Conservation (phyloP, 2,797 vertebrate genomes). For the Pygocentrus nattereri region DNA sequence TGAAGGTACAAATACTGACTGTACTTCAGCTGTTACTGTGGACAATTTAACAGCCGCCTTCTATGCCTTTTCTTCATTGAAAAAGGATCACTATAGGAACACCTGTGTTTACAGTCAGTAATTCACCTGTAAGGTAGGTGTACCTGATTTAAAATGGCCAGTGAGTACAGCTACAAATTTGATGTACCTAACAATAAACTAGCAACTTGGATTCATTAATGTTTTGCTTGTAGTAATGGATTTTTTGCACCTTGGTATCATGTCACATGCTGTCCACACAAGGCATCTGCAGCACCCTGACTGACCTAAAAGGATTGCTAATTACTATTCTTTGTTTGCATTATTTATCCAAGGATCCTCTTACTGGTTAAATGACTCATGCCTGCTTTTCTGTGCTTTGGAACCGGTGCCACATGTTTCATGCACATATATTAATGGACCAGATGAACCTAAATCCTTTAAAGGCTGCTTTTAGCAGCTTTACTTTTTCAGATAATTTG, state of each 20-base stretch:
- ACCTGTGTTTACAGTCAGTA: too few species aligned
- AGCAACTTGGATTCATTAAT: background rate
- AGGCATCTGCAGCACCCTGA: background rate
- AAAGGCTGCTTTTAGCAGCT: too few species aligned
- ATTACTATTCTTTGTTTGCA: background rate
- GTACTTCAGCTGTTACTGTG: too few species aligned
- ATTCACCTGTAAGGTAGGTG: background rate
- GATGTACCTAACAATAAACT: background rate
- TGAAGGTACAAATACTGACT: background rate
- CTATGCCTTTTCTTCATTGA: too few species aligned
- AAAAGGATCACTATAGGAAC: too few species aligned
- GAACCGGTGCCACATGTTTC: background rate
- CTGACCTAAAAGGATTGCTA: background rate
- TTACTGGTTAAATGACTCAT: too few species aligned
- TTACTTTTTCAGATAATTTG: background rate
- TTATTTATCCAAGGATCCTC: too few species aligned
- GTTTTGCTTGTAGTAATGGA: background rate
- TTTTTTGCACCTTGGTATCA: background rate
- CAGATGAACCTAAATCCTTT: too few species aligned
- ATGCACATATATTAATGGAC: background rate
- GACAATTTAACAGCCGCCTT: too few species aligned
- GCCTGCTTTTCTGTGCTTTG: background rate
- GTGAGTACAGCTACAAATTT: too few species aligned
- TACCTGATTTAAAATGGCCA: too few species aligned
- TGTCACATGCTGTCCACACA: background rate